Evolutionary conservation across 2,797 vertebrate genomes (phyloP), one percentile per base, ranked within the genome.

Genomic region (Nothura maculosa): DNA sequence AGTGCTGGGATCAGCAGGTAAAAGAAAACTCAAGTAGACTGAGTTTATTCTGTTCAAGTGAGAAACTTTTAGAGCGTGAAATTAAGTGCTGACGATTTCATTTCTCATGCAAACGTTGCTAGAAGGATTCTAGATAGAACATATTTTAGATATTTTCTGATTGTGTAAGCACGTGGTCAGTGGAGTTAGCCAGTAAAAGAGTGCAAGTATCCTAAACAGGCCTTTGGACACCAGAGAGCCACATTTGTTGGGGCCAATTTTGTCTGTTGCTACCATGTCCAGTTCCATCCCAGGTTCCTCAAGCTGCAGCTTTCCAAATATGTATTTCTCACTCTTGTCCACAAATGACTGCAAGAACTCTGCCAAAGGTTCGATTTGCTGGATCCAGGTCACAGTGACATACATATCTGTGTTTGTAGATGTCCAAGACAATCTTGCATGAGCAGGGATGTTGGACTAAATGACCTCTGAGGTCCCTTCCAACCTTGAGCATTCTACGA

Each of bases 291-390:
- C 47, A 22, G 50, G 81, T 93, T 80, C 86, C 61, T 68, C 40
- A 90, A 64, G 57, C 70, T 79, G 30, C 47, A 62, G 74, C 54
- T 78, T 95, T 84, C 70, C 79, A 57, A 75, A 86, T 84, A 47
- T 58, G 4, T 69, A 45, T 63, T 69, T 91, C 47, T 70, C 76
- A n/a, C 52, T 55, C 28, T 90, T 20, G 22, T 55, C 50, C 67
- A 76, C 34, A 79, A 85, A 22, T 6, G 22, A 43, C 74, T 57
- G 12, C 28, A 45, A 77, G 47, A 92, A 12, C 43, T 84, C 63
- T 77, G 58, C n/a, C 48, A 64, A 78, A 48, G 34, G 50, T 36
- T 77, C 85, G 42, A 24, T 84, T 81, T 92, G 6, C 55, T 85
- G 78, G 18, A 73, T 88, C 52, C 20, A 66, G 38, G 50, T 81